phyloP scores from a whole-genome alignment of 1,140 invertebrate genomes.

The Sitophilus oryzae region DNA sequence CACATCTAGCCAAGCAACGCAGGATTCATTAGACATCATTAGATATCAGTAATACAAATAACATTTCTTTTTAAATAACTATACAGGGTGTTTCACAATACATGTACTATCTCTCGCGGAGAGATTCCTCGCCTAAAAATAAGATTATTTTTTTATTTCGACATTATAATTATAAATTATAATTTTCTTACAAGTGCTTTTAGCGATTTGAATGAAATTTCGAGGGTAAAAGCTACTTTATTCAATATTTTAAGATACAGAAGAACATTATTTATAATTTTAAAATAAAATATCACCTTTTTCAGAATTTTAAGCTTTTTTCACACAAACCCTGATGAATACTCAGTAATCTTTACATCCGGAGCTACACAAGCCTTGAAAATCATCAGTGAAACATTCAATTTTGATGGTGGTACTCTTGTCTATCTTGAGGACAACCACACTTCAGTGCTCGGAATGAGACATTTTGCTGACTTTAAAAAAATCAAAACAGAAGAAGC shows the following conservation, averaged over 20 bases:
- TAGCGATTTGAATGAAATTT: too few species aligned
- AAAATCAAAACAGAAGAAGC: constrained; percentile 39
- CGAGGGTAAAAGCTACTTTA: too few species aligned
- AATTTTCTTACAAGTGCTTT: neutral
- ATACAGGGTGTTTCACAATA: too few species aligned
- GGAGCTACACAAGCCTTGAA: constrained; percentile 82
- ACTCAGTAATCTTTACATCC: constrained; percentile 85
- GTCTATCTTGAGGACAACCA: constrained; percentile 88
- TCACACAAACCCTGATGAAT: constrained; percentile 72
- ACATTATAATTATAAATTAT: neutral
- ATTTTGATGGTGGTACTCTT: constrained; percentile 55
- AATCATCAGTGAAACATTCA: constrained; percentile 76
- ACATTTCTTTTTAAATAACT: constrained; percentile 15
- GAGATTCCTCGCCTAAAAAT: too few species aligned
- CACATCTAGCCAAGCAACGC: constrained; percentile 63
- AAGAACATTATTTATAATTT: neutral
- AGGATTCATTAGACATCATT: constrained; percentile 74
- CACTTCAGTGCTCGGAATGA: constrained; percentile 77
- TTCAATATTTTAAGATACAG: neutral
- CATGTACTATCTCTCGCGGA: too few species aligned
- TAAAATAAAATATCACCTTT: constrained; percentile 8
- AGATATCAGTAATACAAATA: constrained; percentile 72
- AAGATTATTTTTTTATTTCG: neutral
- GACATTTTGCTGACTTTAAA: constrained; percentile 47
- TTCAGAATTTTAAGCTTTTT: constrained; percentile 78